These are phyloP conservation scores for Seriola aureovittata DNA, from an alignment of 2,113 vertebrate species.

Conservation along the genomic window DNA sequence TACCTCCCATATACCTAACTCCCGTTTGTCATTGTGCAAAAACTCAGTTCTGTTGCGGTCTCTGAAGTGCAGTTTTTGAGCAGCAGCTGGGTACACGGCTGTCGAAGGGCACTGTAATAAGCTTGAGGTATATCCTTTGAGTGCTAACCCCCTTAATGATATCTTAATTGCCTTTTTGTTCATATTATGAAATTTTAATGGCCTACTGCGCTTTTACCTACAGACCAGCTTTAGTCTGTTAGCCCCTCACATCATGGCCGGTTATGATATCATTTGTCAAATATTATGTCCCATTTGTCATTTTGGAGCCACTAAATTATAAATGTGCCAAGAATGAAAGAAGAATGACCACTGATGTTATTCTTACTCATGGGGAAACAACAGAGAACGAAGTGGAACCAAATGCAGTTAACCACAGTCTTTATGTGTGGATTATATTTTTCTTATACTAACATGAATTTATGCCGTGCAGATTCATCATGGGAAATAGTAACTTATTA, in stretches of 20 bases:
- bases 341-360: slow-evolving; percentile 49
- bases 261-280: slow-evolving; percentile 78
- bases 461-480: not conserved
- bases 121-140: slow-evolving; percentile 67
- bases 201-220: slow-evolving; percentile 68
- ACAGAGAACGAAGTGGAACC: slow-evolving; percentile 8
- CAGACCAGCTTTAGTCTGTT: slow-evolving; percentile 62
- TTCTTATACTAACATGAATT: not conserved
- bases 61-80: slow-evolving; percentile 54
- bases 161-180: slow-evolving; percentile 81
- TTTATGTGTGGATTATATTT: slow-evolving; percentile 1
- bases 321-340: slow-evolving; percentile 58
- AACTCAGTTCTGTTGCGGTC: slow-evolving; percentile 39
- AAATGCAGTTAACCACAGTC: slow-evolving; percentile 31
- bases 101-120: slow-evolving; percentile 54
- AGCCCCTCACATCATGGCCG: slow-evolving; percentile 59
- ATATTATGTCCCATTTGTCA: slow-evolving; percentile 76
- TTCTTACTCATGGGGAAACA: slow-evolving; percentile 35
- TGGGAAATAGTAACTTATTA: not conserved
- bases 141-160: slow-evolving; percentile 75
- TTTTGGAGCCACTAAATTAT: slow-evolving; percentile 74
- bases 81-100: slow-evolving; percentile 11
- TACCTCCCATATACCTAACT: slow-evolving; percentile 30
- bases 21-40: slow-evolving; percentile 40
- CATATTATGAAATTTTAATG: slow-evolving; percentile 80